Evolutionary conservation across 2,113 vertebrate genomes (phyloP).

Genomic region (Crotalus viridis): DNA sequence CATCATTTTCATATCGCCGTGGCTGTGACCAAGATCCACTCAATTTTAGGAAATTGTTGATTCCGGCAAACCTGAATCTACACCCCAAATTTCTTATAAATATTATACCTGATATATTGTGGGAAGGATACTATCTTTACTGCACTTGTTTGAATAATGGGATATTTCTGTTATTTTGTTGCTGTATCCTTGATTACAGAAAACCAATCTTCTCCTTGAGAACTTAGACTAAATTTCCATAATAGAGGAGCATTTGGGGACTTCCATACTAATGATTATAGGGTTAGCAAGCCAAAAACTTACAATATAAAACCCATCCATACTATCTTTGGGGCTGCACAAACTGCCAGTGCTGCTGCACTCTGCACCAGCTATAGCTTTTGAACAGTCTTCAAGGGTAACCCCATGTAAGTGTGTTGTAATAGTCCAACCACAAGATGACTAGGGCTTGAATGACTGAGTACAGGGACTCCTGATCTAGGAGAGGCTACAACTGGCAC

Average conservation of each 20-base stretch:
- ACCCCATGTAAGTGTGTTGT: not conserved
- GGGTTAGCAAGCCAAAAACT: not conserved
- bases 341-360: not conserved
- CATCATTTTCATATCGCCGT: not conserved
- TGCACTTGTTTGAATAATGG: not conserved
- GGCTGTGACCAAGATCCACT: not conserved
- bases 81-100: not conserved
- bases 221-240: not conserved
- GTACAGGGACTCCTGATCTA: not conserved
- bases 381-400: not conserved
- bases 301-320: not conserved
- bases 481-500: not conserved
- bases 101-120: not conserved
- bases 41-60: not conserved
- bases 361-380: not conserved
- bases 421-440: not conserved
- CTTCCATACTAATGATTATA: not conserved
- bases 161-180: not conserved
- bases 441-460: not conserved
- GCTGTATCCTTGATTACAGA: not conserved
- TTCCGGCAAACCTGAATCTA: not conserved
- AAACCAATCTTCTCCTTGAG: not conserved
- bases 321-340: not conserved
- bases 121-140: not conserved
- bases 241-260: not conserved